A percentile compares a stretch with the other conserved stretches of the same genome.
Conservation (phyloP, 92 coral and sea anemone species). For the Scolanthus callimorphus region DNA sequence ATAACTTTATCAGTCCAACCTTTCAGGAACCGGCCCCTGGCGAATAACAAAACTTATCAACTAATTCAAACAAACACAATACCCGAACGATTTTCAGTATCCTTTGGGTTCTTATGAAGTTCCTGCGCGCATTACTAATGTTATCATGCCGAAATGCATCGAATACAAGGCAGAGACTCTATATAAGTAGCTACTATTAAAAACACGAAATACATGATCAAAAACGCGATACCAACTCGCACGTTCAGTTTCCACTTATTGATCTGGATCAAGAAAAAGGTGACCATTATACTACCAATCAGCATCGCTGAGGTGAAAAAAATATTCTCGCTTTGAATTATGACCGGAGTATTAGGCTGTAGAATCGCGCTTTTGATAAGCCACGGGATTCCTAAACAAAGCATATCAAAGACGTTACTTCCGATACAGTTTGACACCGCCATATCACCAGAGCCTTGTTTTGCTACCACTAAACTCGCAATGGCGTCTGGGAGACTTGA, state of each 20-base stretch:
- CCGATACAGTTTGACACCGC: slow-evolving; percentile 98
- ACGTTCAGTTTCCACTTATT: slow-evolving; percentile 90
- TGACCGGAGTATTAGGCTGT: slow-evolving; percentile 70
- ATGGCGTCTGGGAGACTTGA: slow-evolving; percentile 99
- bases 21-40: no score
- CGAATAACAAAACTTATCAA: no score
- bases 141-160: slow-evolving; percentile 1
- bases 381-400: slow-evolving; percentile 96
- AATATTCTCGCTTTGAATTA: slow-evolving; percentile 89
- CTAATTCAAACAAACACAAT: no score
- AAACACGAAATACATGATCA: slow-evolving; percentile 75
- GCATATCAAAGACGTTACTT: slow-evolving; percentile 96
- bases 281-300: slow-evolving; percentile 78
- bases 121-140: no score
- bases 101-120: no score
- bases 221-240: slow-evolving; percentile 68
- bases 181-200: slow-evolving; percentile 85
- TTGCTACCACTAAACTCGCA: slow-evolving; percentile 94
- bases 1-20: no score
- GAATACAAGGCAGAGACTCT: slow-evolving; percentile 72
- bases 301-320: slow-evolving; percentile 85
- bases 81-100: no score
- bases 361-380: slow-evolving; percentile 78
- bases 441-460: slow-evolving; percentile 96
- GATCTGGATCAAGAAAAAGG: slow-evolving; percentile 56